phyloP scores from a whole-genome alignment of 2,888 invertebrate genomes.

The Loripinus fragilis region DNA sequence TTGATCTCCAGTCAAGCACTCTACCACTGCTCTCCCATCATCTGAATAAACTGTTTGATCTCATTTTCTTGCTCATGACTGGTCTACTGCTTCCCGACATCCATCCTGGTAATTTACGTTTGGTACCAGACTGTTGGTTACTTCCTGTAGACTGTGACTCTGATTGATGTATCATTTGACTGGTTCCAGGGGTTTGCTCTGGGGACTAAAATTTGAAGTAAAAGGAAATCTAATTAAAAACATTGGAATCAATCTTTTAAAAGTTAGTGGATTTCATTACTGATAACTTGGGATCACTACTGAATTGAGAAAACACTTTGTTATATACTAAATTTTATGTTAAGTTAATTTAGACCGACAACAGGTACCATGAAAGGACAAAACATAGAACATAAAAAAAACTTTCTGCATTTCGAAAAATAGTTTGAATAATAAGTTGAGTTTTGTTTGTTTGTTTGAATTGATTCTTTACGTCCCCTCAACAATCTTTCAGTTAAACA shows the following conservation, averaged over 20 bases:
- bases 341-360: too few relatives aligned
- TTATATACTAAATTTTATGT: too few relatives aligned
- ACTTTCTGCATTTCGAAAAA: too few relatives aligned
- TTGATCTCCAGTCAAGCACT: too few relatives aligned
- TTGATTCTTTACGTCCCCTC: too few relatives aligned
- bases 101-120: slow-evolving; percentile 75
- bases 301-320: slow-evolving; percentile 79
- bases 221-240: slow-evolving; percentile 20
- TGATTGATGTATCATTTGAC: slow-evolving; percentile 12
- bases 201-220: slow-evolving; percentile 4
- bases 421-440: too few relatives aligned
- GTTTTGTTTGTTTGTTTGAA: too few relatives aligned
- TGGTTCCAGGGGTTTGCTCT: background rate
- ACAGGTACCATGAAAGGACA: too few relatives aligned
- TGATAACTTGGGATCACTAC: slow-evolving; percentile 74
- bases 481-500: too few relatives aligned
- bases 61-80: slow-evolving; percentile 73
- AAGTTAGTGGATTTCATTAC: slow-evolving; percentile 57
- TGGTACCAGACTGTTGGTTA: slow-evolving; percentile 42
- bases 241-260: slow-evolving; percentile 64
- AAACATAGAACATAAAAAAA: too few relatives aligned
- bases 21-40: too few relatives aligned
- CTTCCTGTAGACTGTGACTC: slow-evolving; percentile 39
- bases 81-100: slow-evolving; percentile 66
- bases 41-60: slow-evolving; percentile 74